Conservation (phyloP, 2,888 invertebrate genomes). For the Holacanthella duospinosa region DNA sequence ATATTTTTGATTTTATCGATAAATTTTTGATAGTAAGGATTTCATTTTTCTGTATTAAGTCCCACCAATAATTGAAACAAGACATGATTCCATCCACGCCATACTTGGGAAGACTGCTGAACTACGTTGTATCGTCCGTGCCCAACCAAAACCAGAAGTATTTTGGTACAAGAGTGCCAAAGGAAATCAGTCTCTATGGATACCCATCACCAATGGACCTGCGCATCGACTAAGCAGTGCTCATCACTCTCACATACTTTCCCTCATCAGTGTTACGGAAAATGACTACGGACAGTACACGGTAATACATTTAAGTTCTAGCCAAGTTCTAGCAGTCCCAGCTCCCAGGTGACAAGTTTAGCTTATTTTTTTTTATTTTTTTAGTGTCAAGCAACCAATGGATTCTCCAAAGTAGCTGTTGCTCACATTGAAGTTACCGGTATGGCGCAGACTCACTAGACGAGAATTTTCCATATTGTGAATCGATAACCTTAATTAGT, state of each 20-base stretch:
- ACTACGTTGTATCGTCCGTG: background rate
- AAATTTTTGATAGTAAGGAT: background rate
- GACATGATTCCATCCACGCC: constrained; percentile 3
- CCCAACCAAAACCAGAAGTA: constrained; percentile 1
- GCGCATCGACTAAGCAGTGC: background rate
- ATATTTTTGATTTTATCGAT: background rate
- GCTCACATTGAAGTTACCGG: background rate
- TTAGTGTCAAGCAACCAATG: constrained; percentile 5
- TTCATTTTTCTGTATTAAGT: background rate
- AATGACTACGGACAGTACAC: background rate
- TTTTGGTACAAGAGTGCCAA: background rate
- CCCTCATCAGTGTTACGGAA: constrained; percentile 2
- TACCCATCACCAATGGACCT: background rate
- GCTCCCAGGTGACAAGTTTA: too few relatives aligned
- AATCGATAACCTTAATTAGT: too few relatives aligned
- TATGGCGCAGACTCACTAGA: background rate
- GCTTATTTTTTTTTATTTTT: too few relatives aligned
- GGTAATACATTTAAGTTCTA: too few relatives aligned
- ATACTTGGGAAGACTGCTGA: background rate
- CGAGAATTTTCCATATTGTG: too few relatives aligned
- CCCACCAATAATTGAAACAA: background rate
- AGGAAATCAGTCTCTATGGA: background rate
- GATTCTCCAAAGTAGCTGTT: background rate
- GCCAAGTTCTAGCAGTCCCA: too few relatives aligned
- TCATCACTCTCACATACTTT: background rate